Conservation (phyloP, 2,113 vertebrate genomes). For the Triplophysa tibetana region DNA sequence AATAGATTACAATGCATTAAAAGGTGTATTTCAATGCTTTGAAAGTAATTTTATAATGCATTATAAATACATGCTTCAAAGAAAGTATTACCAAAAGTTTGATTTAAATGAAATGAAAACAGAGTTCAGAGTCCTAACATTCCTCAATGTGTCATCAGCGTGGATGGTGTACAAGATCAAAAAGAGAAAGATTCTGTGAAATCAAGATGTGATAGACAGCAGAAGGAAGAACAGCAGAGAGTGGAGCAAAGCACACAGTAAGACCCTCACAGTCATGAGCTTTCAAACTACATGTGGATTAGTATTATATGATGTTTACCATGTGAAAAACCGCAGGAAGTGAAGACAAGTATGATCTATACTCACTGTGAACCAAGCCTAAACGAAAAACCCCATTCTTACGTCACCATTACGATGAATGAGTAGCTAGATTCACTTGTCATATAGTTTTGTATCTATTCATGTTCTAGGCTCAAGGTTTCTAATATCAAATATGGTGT, state of each 20-base stretch:
- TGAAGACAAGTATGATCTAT: not conserved
- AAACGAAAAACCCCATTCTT: not conserved
- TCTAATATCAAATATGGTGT: conserved; percentile 23
- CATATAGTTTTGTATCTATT: not conserved
- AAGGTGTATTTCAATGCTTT: too few species aligned
- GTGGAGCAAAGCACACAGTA: conserved; percentile 41
- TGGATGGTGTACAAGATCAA: conserved; percentile 25
- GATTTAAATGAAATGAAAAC: too few species aligned
- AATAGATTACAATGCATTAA: too few species aligned
- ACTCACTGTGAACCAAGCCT: not conserved
- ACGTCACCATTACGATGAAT: not conserved
- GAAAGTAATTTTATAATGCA: too few species aligned
- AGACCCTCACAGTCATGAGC: conserved; percentile 2
- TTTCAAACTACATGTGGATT: not conserved
- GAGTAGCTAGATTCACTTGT: not conserved
- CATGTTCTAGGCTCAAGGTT: conserved; percentile 32
- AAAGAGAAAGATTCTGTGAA: conserved; percentile 41
- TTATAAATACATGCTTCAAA: too few species aligned
- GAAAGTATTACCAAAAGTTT: too few species aligned
- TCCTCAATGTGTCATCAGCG: conserved; percentile 18
- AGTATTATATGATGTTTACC: not conserved
- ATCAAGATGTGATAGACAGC: conserved; percentile 34
- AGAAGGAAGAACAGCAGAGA: conserved; percentile 42
- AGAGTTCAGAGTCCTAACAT: not conserved
- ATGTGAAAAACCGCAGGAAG: not conserved